Evolutionary conservation across 2,113 vertebrate species (phyloP), one percentile per base, ranked within the genome.

Genomic region (Cryptomyrus ogoouensis): DNA sequence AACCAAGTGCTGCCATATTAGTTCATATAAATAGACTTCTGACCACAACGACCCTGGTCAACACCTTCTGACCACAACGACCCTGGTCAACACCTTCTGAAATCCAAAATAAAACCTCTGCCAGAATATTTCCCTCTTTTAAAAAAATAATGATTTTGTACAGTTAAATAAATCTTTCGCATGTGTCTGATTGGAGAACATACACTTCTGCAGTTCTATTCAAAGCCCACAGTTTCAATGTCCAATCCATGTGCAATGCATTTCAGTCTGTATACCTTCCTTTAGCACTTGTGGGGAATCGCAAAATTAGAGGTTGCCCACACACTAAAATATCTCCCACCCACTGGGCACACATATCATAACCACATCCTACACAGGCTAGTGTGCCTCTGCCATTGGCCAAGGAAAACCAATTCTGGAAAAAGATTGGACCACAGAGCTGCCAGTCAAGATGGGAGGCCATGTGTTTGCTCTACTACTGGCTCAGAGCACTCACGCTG

Each of bases 61-160:
- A 84, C 77, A 44, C 31, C 27, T 89, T 80, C 46, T 42, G 46
- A 89, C 89, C 50, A 58, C 50, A 31, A 27, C 13, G 42, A 44
- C 27, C 50, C 80, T 27, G n/a, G 50, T 62, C 52, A 84, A 84
- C 77, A 27, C 50, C 52, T 56, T 70, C 35, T 39, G 56, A 62
- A 89, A 89, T 83, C 39, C 50, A 84, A 62, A 89, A 89, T 83
- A 89, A 88, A 88, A 58, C 21, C 89, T 84, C 77, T 89, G 46
- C 50, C 89, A 89, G 77, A 84, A 89, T 89, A 89, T 44, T 35
- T 44, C 49, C 70, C 47, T 89, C 88, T 58, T 35, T 84, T 85
- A 84, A 83, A 89, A 89, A 89, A 89, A 89, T 89, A 89, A 85
- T 89, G 39, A 77, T 47, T 89, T 84, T 84, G 50, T 84, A 85